phyloP scores from a whole-genome alignment of 2,113 vertebrate genomes.

The Esox niger region DNA sequence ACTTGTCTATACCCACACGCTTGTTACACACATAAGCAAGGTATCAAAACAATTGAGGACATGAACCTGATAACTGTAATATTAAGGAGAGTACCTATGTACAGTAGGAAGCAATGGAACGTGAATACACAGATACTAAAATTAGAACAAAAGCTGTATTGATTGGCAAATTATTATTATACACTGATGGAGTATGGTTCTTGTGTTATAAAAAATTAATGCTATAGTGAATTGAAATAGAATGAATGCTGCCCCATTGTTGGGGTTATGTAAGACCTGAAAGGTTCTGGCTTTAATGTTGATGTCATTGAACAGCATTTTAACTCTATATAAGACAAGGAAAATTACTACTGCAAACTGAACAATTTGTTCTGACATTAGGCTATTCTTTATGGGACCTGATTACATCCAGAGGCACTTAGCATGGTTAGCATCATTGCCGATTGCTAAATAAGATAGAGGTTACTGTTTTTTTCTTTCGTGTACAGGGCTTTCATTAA shows the following conservation, averaged over 20 bases:
- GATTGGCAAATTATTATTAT: background rate
- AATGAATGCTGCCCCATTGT: too few relatives aligned
- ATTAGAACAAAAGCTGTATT: background rate
- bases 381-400: background rate
- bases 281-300: constrained; percentile 23
- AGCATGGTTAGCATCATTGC: constrained; percentile 8
- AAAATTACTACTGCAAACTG: constrained; percentile 4
- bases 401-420: background rate
- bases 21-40: background rate
- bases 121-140: constrained; percentile 40
- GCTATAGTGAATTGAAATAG: background rate
- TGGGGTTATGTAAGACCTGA: constrained; percentile 13
- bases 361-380: background rate
- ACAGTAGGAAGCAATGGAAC: constrained; percentile 27
- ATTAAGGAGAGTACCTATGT: constrained; percentile 41
- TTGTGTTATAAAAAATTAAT: background rate
- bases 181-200: background rate
- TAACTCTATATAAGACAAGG: constrained; percentile 16
- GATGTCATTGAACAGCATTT: constrained; percentile 25
- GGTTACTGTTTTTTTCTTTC: background rate
- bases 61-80: constrained; percentile 18
- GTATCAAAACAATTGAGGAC: constrained; percentile 13
- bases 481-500: background rate
- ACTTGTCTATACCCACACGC: too few relatives aligned
- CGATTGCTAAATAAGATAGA: background rate